Evolutionary conservation across 2,888 invertebrate genomes (phyloP), one percentile per base, ranked within the genome.

Genomic region (Hydropsyche betteni): DNA sequence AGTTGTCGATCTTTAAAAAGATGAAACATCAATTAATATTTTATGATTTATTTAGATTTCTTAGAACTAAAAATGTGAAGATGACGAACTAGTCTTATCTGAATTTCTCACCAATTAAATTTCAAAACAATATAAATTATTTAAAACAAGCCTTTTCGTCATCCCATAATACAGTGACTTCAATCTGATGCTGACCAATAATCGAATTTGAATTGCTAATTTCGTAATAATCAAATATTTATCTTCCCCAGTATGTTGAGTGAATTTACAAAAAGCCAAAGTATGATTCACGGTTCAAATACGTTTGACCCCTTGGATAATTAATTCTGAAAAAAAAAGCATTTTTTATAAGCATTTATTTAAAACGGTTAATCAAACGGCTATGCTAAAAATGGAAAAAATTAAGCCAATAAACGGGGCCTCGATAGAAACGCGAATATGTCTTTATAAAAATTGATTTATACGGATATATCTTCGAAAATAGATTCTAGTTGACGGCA

Each of bases 211-310:
- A 58, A 58, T 58, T 58, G 58, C 58, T 16, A 58, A 58, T 58
- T 58, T 58, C 8, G 16, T 16, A 58, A 24, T 58, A 24, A 58
- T 58, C 58, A 58, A 58, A 58, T 58, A 58, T 58, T 58, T 58
- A 58, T 16, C 58, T 58, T 58, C 58, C 58, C 14, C 24, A 58
- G 24, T 58, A 24, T 58, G 16, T 58, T 8, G 58, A 44, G 44
- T 44, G 44, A 44, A 44, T 44, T 44, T 44, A 44, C 24, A 58
- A 58, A 24, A 16, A 16, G 24, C 8, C 24, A 58, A 58, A 24
- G 44, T 10, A 58, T 58, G 58, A 58, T 58, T 58, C 58, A 58
- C 58, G 24, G 14, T 58, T 14, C 58, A 58, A 58, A 58, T 58
- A 24, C 58, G 8, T 58, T 58, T 58, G 58, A 58, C 58, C 58